Evolutionary conservation across 2,888 invertebrate genomes (phyloP).

Genomic region (Elegia similella): DNA sequence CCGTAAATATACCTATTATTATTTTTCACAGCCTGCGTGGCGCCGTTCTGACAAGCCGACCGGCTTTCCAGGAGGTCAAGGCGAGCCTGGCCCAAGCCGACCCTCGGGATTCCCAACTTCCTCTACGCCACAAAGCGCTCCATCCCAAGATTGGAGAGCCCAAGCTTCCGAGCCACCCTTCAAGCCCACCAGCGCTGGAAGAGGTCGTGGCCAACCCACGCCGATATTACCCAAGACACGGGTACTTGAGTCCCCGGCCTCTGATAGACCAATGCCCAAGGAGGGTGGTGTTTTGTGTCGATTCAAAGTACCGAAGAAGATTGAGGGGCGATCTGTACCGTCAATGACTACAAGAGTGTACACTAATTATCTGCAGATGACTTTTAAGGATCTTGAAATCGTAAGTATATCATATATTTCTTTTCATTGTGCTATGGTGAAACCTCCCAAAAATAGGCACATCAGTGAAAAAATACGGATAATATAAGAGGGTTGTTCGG

Average conservation of each 20-base stretch:
- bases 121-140: not conserved
- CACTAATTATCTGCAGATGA: slow-evolving; percentile 85
- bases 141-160: not conserved
- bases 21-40: not conserved
- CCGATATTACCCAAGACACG: not conserved
- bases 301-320: slow-evolving; percentile 53
- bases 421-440: not conserved
- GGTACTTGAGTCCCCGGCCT: not conserved
- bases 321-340: slow-evolving; percentile 54
- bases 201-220: not conserved
- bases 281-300: slow-evolving; percentile 16
- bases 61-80: not conserved
- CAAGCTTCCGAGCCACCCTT: too few species aligned
- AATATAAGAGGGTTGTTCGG: too few species aligned
- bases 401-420: slow-evolving; percentile 46
- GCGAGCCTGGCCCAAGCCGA: not conserved
- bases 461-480: too few species aligned
- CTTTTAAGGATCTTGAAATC: slow-evolving; percentile 67
- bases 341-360: slow-evolving; percentile 56
- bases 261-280: not conserved
- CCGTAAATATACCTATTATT: not conserved
- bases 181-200: not conserved
- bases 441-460: too few species aligned
- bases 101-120: not conserved
- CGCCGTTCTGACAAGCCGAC: not conserved